Conservation (phyloP, 2,113 vertebrate genomes). For the Gymnogyps californianus region DNA sequence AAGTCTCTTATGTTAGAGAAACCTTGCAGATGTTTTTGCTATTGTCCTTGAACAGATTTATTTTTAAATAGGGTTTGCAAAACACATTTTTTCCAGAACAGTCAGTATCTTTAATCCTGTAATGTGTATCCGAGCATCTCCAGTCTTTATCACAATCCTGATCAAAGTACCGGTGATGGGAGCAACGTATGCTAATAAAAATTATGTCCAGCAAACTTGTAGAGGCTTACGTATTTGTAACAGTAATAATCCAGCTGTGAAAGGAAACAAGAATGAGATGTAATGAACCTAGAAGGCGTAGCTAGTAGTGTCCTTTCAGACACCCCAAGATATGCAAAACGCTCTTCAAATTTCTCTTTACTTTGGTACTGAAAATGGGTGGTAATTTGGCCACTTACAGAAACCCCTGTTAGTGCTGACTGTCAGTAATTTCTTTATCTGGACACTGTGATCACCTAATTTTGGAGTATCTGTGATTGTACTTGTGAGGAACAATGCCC, state of each 20-base stretch:
- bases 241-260: background rate
- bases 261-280: background rate
- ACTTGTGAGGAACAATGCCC: background rate
- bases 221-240: background rate
- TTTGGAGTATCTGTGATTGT: background rate
- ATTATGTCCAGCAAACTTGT: background rate
- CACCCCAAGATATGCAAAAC: background rate
- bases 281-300: background rate
- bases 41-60: background rate
- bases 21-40: background rate
- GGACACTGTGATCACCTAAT: background rate
- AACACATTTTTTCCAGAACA: background rate
- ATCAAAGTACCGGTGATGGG: background rate
- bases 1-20: background rate
- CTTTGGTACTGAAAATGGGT: background rate
- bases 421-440: background rate
- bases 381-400: background rate
- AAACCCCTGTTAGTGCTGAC: background rate
- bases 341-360: background rate
- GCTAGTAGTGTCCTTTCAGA: background rate
- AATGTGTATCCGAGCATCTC: background rate
- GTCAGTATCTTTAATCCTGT: background rate
- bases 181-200: background rate
- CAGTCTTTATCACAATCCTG: background rate
- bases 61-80: background rate